Base-by-base conservation (phyloP, 1,140 invertebrate species). In the Zophobas atratus region DNA sequence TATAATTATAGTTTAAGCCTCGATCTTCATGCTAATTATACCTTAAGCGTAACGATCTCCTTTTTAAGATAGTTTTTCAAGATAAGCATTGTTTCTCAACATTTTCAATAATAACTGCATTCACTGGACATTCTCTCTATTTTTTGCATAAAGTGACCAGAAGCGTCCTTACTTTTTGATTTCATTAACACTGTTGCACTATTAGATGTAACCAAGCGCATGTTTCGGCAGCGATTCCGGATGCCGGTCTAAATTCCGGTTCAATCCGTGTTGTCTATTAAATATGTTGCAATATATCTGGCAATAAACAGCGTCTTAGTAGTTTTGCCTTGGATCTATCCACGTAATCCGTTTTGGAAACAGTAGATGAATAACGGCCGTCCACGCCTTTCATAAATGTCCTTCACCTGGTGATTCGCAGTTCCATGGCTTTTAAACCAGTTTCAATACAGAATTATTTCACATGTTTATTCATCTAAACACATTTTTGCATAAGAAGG, bases 311-410 rank as follows among this genome's bases (percentile, higher is more conserved):
- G 33, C 35, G 70, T 72, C 51, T 41, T 32, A 67, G 33, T 20
- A 20, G 20, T n/a, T 72, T 72, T 35, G 70, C 70, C 70, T 72
- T 72, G 70, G 51, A 72, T 72, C 46, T 72, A 39, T 72, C 70
- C 46, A 53, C 48, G 70, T 72, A 67, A 53, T 72, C 51, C 48
- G 70, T 53, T 55, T 55, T 72, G 51, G 70, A 72, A 72, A 55
- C 51, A 49, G 51, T 72, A 72, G 70, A 72, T 72, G 70, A 72
- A 72, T 72, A 72, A 72, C 51, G 51, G 70, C 46, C 70, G 70
- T 72, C 70, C 70, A 72, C 70, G 70, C 70, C 70, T 72, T 72
- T 72, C 70, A 72, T 72, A 53, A 72, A 72, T 72, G 70, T 72
- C 70, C 70, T 72, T 72, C 70, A 72, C 70, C 70, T 72, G 70